Conservation (phyloP, 2,113 vertebrate genomes). For the Tetrao urogallus region DNA sequence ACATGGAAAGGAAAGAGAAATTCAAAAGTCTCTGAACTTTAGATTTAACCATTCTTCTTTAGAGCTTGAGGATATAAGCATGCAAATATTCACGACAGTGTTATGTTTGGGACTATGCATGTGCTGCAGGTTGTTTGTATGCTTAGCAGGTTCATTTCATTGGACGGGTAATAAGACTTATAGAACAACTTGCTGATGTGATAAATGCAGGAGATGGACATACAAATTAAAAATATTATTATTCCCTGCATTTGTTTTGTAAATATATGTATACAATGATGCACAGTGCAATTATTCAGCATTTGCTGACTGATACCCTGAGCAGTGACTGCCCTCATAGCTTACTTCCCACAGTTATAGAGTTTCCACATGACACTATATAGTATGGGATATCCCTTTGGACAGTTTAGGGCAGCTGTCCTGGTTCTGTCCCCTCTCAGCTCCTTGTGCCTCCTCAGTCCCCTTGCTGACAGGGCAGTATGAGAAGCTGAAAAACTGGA, state of each 20-base stretch:
- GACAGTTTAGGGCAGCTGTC: background rate
- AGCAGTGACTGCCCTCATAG: background rate
- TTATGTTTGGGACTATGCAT: background rate
- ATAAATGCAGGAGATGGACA: background rate
- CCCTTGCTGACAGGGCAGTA: background rate
- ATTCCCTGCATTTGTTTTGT: background rate
- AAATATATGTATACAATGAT: background rate
- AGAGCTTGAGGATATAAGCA: background rate
- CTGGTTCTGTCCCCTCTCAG: background rate
- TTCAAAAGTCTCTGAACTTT: background rate
- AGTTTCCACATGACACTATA: no score
- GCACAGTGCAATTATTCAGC: background rate
- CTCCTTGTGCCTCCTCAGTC: background rate
- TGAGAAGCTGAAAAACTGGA: background rate
- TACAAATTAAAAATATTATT: background rate
- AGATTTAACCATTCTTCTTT: background rate
- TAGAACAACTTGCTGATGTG: background rate
- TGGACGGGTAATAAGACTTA: background rate
- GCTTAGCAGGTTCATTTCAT: background rate
- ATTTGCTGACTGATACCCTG: background rate
- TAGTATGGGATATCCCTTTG: background rate
- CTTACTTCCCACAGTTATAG: no score
- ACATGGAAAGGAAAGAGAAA: background rate
- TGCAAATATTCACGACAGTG: background rate
- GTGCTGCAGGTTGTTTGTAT: background rate